A percentile compares a stretch with the other conserved stretches of the same genome.
phyloP scores from a whole-genome alignment of 2,797 vertebrate species.

The Chiroxiphia lanceolata region DNA sequence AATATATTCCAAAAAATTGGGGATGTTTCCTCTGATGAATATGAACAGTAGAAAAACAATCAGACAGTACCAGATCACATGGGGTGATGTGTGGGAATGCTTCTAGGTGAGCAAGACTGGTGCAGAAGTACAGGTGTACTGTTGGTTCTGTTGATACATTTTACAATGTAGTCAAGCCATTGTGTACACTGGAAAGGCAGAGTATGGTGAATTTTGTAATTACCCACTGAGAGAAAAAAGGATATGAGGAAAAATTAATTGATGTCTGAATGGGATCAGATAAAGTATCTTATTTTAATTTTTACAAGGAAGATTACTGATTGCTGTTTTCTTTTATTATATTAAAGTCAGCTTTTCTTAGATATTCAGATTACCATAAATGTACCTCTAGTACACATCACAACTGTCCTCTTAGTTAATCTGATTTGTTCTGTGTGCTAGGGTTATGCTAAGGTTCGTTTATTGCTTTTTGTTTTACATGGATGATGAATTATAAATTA shows the following conservation, averaged over 20 bases:
- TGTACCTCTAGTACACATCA: background rate
- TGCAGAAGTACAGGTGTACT: background rate
- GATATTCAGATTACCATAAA: background rate
- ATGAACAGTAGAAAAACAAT: background rate
- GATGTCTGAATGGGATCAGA: background rate
- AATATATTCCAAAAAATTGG: background rate
- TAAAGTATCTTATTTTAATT: background rate
- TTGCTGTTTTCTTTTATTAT: background rate
- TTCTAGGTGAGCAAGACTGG: background rate
- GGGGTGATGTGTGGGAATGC: background rate
- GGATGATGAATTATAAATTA: background rate
- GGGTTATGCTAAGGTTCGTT: background rate
- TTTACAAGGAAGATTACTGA: background rate
- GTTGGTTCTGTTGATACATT: background rate
- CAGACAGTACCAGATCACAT: fast-evolving
- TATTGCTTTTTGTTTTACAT: background rate
- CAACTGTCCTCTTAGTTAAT: background rate
- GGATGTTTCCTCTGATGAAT: background rate
- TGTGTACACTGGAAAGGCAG: background rate
- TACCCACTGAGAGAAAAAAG: background rate
- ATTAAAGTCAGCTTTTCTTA: background rate
- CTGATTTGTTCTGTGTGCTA: background rate
- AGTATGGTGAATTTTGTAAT: background rate
- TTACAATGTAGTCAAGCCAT: background rate
- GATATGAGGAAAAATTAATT: background rate